Evolutionary conservation across 2,797 vertebrate species (phyloP), one percentile per base, ranked within the genome.

Genomic region (Sebastes minor): DNA sequence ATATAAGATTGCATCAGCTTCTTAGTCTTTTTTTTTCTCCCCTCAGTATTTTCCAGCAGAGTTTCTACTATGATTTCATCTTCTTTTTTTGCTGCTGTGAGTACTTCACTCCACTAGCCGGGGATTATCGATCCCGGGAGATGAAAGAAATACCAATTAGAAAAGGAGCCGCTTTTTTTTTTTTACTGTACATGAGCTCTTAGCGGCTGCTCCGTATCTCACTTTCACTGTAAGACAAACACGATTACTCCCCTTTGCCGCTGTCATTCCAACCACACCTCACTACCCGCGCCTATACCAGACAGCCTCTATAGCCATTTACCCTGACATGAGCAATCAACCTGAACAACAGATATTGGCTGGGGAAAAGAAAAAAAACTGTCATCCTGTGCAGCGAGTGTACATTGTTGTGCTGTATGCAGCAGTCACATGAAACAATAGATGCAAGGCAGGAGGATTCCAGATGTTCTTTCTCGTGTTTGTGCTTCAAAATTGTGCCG

Each of bases 91-190:
- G 71, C 53, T 68, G 33, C 70, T 74, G 28, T 27, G 61, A 63
- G 20, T 4, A 5, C 60, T 69, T 55, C 67, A 22, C 42, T 55
- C 70, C 64, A 27, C 62, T 20, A 13, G 46, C 42, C 4, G 5
- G 23, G 27, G 75, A 82, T 62, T 80, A 86, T 86, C 4, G 76
- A 88, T 90, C 81, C 56, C 71, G 1, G 4, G 28, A 80, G 76
- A 78, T 78, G 53, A 82, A 85, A 72, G 76, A 78, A 53, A 25
- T 67, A 55, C 78, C 82, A 88, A 84, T 90, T 88, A 89, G 80
- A 74, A 22, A 35, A 69, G 23, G 28, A 79, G 67, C 32, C 8
- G 53, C 46, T 60, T 59, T 46, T 55, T 13, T 55, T n/a, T 64
- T 22, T 60, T 59, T 33, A 69, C 62, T 57, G 60, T 86, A 67